Base-by-base conservation (phyloP, 2,888 invertebrate genomes). In the Notocelia uddmanniana region DNA sequence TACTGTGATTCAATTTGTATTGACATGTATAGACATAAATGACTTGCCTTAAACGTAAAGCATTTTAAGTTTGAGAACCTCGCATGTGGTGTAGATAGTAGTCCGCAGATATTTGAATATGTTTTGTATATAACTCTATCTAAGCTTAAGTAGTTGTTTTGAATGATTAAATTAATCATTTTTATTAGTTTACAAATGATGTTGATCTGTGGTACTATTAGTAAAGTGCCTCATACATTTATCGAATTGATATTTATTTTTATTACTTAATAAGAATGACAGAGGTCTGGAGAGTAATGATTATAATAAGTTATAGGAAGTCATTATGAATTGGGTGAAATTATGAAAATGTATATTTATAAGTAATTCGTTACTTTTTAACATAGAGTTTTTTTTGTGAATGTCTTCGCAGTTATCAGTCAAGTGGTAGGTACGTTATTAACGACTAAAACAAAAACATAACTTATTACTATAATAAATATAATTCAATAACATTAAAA, bases 91-190 rank as follows among this genome's bases (percentile, higher is more conserved):
- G 52, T 21, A 23, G 21, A 13, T n/a, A 37, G 34, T 37, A 37
- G n/a, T n/a, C n/a, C 37, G 45, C 45, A 45, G 37, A 13, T 37
- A 10, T 37, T 31, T 37, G 13, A 13, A 37, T n/a, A 45, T 45
- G 45, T 45, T n/a, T 45, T n/a, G 45, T 45, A 45, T 45, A n/a
- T 6, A 45, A n/a, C 13, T n/a, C 45, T 45, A 45, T 13, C 6
- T 45, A 45, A 45, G 45, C n/a, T 45, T 55, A 21, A 59, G 59
- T 59, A 37, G 15, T 50, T 37, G n/a, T n/a, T n/a, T 26, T 26
- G 41, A 69, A 41, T 69, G 60, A 37, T 69, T 69, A 60, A 68
- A 60, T 69, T 60, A 69, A 62, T 45, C 37, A 60, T 62, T 69
- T 21, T 31, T 3, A 6, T 2, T 37, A 64, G 23, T 50, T 21